A percentile compares a stretch with the other conserved stretches of the same genome.
Evolutionary conservation across 64 coral and sea anemone genomes (phyloP).

Genomic region (Actinia tenebrosa): DNA sequence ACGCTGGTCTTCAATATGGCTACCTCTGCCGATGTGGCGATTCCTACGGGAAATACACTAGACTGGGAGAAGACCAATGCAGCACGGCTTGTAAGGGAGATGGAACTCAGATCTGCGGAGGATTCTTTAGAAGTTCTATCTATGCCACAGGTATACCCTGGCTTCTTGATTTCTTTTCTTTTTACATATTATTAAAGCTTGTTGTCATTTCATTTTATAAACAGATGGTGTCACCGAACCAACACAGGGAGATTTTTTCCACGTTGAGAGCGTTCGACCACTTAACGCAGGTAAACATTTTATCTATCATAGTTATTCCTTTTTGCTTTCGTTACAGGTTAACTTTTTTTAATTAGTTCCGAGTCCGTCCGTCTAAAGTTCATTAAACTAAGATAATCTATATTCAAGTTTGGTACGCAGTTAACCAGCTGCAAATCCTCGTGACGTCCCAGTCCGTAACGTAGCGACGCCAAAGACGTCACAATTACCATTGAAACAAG

Average conservation of each 20-base stretch:
- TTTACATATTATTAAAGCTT: neutral
- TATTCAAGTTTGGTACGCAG: too few relatives aligned
- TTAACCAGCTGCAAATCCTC: too few relatives aligned
- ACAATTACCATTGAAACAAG: too few relatives aligned
- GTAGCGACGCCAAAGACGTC: too few relatives aligned
- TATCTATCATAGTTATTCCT: too few relatives aligned
- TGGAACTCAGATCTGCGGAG: conserved; percentile 74
- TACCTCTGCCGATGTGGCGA: conserved; percentile 95
- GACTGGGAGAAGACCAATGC: conserved; percentile 66
- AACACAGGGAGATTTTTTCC: conserved; percentile 75
- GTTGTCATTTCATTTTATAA: neutral
- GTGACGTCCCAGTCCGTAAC: too few relatives aligned
- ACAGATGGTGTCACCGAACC: neutral
- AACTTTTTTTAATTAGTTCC: too few relatives aligned
- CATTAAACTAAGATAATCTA: too few relatives aligned
- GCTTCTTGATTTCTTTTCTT: neutral
- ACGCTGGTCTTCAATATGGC: conserved; percentile 95
- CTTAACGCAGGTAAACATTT: conserved; percentile 51
- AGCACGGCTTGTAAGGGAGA: conserved; percentile 76
- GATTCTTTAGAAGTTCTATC: conserved; percentile 84
- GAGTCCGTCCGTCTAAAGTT: too few relatives aligned
- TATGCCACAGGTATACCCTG: conserved; percentile 71
- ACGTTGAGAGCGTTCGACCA: conserved; percentile 74
- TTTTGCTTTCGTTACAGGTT: too few relatives aligned
- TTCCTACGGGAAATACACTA: conserved; percentile 76